phyloP scores from a whole-genome alignment of 2,797 vertebrate species.

The Hipposideros larvatus region DNA sequence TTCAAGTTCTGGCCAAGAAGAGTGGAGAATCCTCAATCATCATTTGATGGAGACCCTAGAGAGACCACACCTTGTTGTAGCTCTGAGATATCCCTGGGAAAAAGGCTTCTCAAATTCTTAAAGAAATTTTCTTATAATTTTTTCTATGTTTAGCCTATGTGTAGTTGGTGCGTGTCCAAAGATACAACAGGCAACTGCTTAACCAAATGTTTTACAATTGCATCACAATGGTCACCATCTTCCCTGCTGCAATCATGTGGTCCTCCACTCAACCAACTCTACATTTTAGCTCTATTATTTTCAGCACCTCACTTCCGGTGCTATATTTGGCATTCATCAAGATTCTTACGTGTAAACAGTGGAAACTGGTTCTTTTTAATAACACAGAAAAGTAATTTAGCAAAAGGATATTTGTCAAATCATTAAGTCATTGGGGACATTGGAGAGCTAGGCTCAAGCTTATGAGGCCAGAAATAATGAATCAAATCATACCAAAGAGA shows the following conservation, averaged over 20 bases:
- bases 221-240: neutral
- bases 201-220: neutral
- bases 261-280: neutral
- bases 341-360: neutral
- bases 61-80: neutral
- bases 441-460: neutral
- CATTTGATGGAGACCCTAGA: neutral
- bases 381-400: neutral
- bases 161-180: neutral
- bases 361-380: constrained; percentile 1
- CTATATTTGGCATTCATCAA: neutral
- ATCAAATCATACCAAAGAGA: neutral
- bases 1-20: neutral
- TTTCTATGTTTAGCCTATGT: neutral
- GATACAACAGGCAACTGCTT: neutral
- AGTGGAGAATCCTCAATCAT: neutral
- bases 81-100: neutral
- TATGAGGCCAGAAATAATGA: neutral
- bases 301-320: neutral
- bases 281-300: neutral
- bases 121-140: neutral
- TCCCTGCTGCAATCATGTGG: neutral
- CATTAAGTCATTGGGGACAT: neutral
- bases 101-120: neutral
- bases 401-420: neutral